phyloP scores from a whole-genome alignment of 2,888 invertebrate species.

The Rotaria socialis region DNA sequence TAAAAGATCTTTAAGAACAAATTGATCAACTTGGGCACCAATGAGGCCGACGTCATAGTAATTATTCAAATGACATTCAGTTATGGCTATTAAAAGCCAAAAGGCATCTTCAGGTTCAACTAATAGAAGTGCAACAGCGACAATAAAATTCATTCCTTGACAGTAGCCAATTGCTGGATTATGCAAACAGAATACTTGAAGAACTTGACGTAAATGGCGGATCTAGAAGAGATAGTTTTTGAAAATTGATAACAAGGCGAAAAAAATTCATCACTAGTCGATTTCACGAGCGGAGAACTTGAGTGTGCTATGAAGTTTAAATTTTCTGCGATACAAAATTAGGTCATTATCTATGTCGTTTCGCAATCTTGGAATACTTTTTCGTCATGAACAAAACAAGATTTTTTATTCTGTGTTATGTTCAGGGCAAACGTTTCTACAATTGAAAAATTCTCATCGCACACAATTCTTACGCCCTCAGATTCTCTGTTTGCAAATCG shows the following conservation, averaged over 20 bases:
- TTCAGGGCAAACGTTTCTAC: too few relatives aligned
- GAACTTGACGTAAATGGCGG: constrained; percentile 61
- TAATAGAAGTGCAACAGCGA: constrained; percentile 62
- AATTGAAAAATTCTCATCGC: too few relatives aligned
- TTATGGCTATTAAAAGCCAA: constrained; percentile 63
- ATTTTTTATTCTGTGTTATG: too few relatives aligned
- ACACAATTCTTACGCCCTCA: constrained; percentile 62
- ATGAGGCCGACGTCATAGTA: constrained; percentile 63
- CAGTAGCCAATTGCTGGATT: constrained; percentile 63
- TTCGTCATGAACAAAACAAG: too few relatives aligned
- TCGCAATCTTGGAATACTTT: too few relatives aligned
- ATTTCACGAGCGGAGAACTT: too few relatives aligned
- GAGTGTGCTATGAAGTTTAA: too few relatives aligned
- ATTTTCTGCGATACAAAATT: too few relatives aligned
- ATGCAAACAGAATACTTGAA: constrained; percentile 63
- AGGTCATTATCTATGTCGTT: too few relatives aligned
- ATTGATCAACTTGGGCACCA: constrained; percentile 63
- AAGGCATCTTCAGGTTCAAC: constrained; percentile 63
- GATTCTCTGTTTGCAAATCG: constrained; percentile 61
- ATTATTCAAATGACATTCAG: constrained; percentile 61
- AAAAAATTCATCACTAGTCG: too few relatives aligned
- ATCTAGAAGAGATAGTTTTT: constrained; percentile 52
- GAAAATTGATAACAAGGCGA: too few relatives aligned
- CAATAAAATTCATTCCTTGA: constrained; percentile 64
- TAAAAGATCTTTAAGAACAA: constrained; percentile 62